phyloP scores from a whole-genome alignment of 2,113 vertebrate species.

The Heterotilapia buettikoferi region DNA sequence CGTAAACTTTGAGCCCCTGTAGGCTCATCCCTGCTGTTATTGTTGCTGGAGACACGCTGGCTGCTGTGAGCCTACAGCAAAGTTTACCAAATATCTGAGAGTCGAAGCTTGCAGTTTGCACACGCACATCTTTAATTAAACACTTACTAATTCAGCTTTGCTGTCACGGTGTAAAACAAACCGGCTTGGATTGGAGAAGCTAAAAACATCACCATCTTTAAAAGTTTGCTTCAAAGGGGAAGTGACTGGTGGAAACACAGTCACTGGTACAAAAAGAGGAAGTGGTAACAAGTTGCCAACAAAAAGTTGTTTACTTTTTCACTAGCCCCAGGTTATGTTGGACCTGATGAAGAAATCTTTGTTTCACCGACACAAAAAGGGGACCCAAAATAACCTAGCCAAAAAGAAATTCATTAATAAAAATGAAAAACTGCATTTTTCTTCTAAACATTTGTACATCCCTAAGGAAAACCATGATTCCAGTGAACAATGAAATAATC shows the following conservation, averaged over 20 bases:
- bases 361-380: neutral
- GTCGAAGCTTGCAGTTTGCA: neutral
- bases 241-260: fast-evolving
- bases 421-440: neutral
- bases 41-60: neutral
- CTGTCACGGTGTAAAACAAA: fast-evolving
- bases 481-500: neutral
- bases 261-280: neutral
- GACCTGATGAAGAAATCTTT: neutral
- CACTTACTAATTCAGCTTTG: neutral
- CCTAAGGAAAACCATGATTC: fast-evolving
- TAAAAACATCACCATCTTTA: neutral
- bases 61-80: neutral
- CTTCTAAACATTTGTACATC: neutral
- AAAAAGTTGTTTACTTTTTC: neutral
- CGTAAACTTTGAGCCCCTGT: neutral
- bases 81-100: neutral
- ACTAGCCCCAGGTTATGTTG: neutral
- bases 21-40: neutral
- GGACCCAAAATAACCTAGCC: neutral
- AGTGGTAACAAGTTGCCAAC: neutral
- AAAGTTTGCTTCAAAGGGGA: neutral
- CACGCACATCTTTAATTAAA: neutral
- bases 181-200: fast-evolving
- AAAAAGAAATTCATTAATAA: neutral